phyloP scores from a whole-genome alignment of 2,797 vertebrate species.

The Dromococcyx pavoninus region DNA sequence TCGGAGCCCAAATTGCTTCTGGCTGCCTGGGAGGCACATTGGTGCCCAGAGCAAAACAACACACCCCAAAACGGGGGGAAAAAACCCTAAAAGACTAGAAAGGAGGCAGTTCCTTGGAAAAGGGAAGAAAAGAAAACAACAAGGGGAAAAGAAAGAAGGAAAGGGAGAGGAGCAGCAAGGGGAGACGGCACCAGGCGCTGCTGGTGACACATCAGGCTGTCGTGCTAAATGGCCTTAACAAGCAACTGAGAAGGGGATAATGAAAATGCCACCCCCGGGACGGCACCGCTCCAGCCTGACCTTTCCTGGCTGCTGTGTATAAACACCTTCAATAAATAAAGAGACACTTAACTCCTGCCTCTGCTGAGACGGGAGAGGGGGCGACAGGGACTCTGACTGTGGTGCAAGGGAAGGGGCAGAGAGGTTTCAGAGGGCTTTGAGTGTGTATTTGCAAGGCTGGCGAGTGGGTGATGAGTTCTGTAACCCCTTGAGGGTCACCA shows the following conservation, averaged over 20 bases:
- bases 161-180: neutral
- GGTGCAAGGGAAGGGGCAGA: neutral
- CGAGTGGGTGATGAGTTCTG: accelerated
- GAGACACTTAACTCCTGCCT: constrained; percentile 17
- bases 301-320: constrained; percentile 30
- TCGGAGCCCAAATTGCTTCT: neutral
- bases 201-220: neutral
- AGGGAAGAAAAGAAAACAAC: neutral
- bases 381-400: accelerated
- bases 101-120: neutral
- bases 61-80: accelerated
- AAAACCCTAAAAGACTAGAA: neutral
- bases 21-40: neutral
- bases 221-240: constrained; percentile 37
- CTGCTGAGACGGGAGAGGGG: neutral
- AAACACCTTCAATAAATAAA: constrained; percentile 63
- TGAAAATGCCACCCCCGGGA: constrained; percentile 37
- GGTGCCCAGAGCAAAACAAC: neutral
- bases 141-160: neutral
- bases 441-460: accelerated
- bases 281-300: constrained; percentile 20
- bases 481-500: neutral
- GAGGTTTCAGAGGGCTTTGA: accelerated
- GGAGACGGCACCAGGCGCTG: neutral
- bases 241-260: constrained; percentile 38